These are phyloP conservation scores for Colletes collaris DNA, from an alignment of 2,888 invertebrate species.

Conservation along the genomic window DNA sequence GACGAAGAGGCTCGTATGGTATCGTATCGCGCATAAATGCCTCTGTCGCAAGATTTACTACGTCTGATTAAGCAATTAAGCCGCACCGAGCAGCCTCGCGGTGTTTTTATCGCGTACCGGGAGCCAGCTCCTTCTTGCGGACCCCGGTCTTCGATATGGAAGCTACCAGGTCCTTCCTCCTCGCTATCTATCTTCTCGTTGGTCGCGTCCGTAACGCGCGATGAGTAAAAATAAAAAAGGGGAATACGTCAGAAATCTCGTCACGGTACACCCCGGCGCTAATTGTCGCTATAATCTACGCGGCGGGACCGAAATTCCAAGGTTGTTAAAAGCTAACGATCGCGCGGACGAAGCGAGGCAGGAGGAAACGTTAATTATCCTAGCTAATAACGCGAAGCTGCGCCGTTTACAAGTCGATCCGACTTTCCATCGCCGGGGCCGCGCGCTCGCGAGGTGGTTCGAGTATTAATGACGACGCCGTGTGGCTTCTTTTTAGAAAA, in stretches of 20 bases:
- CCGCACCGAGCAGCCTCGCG: conserved; percentile 65
- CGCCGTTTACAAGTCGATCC: conserved; percentile 53
- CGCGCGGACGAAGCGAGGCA: conserved; percentile 39
- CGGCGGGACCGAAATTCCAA: conserved; percentile 71
- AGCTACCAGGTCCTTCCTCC: conserved; percentile 43
- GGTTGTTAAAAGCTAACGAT: conserved; percentile 75
- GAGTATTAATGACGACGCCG: conserved; percentile 39
- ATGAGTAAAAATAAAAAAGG: neutral
- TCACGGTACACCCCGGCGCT: conserved; percentile 66
- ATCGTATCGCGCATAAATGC: conserved; percentile 72
- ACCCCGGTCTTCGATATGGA: conserved; percentile 61
- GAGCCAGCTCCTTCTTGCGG: conserved; percentile 70
- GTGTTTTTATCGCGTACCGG: conserved; percentile 67
- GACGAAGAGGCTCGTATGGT: conserved; percentile 3
- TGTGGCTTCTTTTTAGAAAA: conserved; percentile 18
- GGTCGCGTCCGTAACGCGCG: conserved; percentile 38
- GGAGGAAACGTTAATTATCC: conserved; percentile 73
- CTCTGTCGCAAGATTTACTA: conserved; percentile 79
- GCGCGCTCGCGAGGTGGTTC: conserved; percentile 11
- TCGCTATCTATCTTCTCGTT: conserved; percentile 23
- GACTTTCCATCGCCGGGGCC: conserved; percentile 35
- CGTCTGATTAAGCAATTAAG: conserved; percentile 82
- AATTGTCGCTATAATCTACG: conserved; percentile 70
- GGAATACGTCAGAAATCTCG: conserved; percentile 71
- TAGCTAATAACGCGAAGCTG: conserved; percentile 72